Evolutionary conservation across 2,113 vertebrate genomes (phyloP), one percentile per base, ranked within the genome.

Genomic region (Saguinus midas): DNA sequence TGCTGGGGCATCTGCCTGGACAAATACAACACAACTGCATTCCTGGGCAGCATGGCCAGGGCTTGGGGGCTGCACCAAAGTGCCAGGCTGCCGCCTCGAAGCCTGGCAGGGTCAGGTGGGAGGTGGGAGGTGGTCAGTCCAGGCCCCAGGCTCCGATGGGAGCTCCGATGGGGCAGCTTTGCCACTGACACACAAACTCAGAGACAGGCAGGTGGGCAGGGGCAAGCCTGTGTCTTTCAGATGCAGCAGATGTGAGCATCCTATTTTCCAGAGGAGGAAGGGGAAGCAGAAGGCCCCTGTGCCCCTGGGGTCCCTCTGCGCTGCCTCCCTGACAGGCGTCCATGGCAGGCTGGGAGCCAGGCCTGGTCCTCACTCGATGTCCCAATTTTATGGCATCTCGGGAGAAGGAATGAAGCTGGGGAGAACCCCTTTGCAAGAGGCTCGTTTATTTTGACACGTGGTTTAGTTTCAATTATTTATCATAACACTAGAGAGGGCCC

Each of bases 1-100:
- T 1, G 1, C 25, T 1, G 58, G 18, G 45, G 61, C 45, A 2
- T 8, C 52, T 4, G 55, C 76, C 25, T 0, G 0, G 68, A 87
- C 37, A 16, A 37, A n/a, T 7, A 0, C 1, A 1, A n/a, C 12
- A 0, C 1, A 1, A 66, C 13, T 0, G 0, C 0, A 0, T 0
- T 76, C 79, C 25, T 8, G 45, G 55, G 20, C 27, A 21, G 45
- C 8, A 27, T 14, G 3, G 14, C 82, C 25, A 0, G 0, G 14
- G 64, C 0, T 0, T 0, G 1, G 1, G 37, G 81, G 70, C 48
- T n/a, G 16, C 3, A 0, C 37, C 21, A 1, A 27, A 2, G 35
- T 3, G 27, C 70, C 37, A 6, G 50, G 45, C 0, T 0, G 20
- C 48, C 83, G 11, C n/a, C 96, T 16, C 4, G 0, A 12, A 21